Conservation (phyloP, 2,888 invertebrate species). For the Rosalia funebris region DNA sequence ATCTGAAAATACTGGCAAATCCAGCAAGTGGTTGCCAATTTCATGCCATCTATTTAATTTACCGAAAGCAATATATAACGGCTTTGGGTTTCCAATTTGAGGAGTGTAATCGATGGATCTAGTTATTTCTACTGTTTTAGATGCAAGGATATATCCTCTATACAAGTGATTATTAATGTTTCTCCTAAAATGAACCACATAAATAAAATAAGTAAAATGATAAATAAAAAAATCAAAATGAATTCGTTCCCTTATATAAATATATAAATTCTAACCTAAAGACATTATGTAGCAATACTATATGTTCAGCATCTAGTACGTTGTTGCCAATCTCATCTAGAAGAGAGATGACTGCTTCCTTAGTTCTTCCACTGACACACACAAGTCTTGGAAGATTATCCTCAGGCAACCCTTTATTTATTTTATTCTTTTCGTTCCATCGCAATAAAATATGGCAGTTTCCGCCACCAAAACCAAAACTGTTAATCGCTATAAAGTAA, state of each 20-base stretch:
- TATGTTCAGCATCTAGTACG: slow-evolving; percentile 49
- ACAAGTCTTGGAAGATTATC: slow-evolving; percentile 80
- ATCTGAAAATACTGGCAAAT: slow-evolving; percentile 76
- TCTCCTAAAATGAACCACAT: slow-evolving; percentile 47
- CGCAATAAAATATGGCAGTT: slow-evolving; percentile 80
- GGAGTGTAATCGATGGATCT: slow-evolving; percentile 36
- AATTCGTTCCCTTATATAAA: too few relatives aligned
- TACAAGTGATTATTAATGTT: slow-evolving; percentile 74
- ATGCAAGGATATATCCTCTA: slow-evolving; percentile 75
- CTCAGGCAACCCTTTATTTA: slow-evolving; percentile 69
- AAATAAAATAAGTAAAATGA: too few relatives aligned
- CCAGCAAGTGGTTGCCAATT: slow-evolving; percentile 82
- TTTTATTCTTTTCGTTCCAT: slow-evolving; percentile 70
- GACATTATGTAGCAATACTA: slow-evolving; percentile 52
- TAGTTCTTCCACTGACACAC: slow-evolving; percentile 81
- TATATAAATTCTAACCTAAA: too few relatives aligned
- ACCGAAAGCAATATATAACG: slow-evolving; percentile 73
- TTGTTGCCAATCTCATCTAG: slow-evolving; percentile 72
- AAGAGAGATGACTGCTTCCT: slow-evolving; percentile 75
- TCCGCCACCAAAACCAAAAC: slow-evolving; percentile 94
- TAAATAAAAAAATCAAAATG: too few relatives aligned
- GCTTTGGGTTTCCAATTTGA: background rate
- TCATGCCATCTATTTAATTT: slow-evolving; percentile 85
- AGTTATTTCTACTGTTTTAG: slow-evolving; percentile 52
- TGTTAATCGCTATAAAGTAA: slow-evolving; percentile 74